Evolutionary conservation across 2,113 vertebrate genomes (phyloP).

Genomic region (Coptodon rendalli): DNA sequence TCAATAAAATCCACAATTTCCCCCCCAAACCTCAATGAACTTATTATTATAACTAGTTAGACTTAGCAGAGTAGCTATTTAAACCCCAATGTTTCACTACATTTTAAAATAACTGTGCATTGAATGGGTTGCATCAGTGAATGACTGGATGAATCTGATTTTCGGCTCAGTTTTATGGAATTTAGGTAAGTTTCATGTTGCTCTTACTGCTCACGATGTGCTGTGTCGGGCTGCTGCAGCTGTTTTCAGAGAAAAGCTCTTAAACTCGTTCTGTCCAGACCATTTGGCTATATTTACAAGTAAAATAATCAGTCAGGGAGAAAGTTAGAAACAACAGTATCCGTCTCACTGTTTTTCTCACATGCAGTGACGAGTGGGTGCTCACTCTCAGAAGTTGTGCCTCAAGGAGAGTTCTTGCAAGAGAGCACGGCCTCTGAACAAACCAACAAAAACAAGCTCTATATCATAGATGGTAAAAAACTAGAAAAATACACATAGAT

Average conservation of each 20-base stretch:
- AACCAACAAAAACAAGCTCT: not conserved
- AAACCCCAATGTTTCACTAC: not conserved
- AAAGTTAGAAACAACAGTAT: not conserved
- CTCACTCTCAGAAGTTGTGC: not conserved
- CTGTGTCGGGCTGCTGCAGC: not conserved
- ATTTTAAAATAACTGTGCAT: not conserved
- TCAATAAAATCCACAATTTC: not conserved
- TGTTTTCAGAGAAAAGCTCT: not conserved
- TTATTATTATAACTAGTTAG: not conserved
- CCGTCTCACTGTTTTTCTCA: not conserved
- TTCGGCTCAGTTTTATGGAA: not conserved
- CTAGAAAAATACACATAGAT: not conserved
- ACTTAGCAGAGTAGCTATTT: not conserved
- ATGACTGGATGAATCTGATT: not conserved
- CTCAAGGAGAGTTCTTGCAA: not conserved
- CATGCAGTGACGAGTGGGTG: not conserved
- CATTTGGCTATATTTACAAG: not conserved
- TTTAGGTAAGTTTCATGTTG: not conserved
- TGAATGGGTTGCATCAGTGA: not conserved
- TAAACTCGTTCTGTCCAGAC: not conserved
- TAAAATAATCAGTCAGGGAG: not conserved
- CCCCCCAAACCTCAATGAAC: not conserved
- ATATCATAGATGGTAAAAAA: not conserved
- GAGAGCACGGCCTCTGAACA: not conserved
- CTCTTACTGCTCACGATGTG: accelerated